Percentiles rank a stretch among this genome's conserved stretches.
Evolutionary conservation across 2,113 vertebrate species (phyloP).

Genomic region (Heterocephalus glaber): DNA sequence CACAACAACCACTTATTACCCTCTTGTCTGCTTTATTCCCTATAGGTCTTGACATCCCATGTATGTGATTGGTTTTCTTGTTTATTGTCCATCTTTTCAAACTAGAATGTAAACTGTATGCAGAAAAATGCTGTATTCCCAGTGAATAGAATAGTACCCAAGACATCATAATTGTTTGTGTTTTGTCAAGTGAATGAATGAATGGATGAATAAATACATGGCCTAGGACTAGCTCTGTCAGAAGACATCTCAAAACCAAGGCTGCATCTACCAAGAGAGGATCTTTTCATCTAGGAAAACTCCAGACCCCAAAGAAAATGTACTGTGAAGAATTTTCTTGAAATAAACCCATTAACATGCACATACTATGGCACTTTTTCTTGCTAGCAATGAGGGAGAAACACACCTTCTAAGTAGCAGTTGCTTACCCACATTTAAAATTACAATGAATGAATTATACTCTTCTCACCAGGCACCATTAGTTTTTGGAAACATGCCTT

Average conservation of each 20-base stretch:
- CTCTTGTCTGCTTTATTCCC: background rate
- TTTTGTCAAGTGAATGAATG: background rate
- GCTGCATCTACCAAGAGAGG: background rate
- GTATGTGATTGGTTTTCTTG: background rate
- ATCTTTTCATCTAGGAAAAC: background rate
- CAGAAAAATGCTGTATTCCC: background rate
- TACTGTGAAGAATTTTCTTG: background rate
- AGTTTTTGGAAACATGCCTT: background rate
- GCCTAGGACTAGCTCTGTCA: background rate
- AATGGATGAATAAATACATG: background rate
- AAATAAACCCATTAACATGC: constrained; percentile 13
- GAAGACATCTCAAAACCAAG: constrained; percentile 3
- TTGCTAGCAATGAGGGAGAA: background rate
- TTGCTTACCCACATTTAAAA: constrained; percentile 57
- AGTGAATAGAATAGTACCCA: background rate
- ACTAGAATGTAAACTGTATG: background rate
- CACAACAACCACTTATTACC: background rate
- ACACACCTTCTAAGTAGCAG: background rate
- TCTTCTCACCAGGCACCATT: constrained; percentile 10
- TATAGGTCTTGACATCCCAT: background rate
- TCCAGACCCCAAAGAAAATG: background rate
- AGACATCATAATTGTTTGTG: background rate
- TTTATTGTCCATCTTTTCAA: background rate
- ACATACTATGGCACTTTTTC: background rate
- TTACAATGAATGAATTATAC: background rate